Conservation (phyloP, 2,113 vertebrate genomes). For the Tupaia tana region DNA sequence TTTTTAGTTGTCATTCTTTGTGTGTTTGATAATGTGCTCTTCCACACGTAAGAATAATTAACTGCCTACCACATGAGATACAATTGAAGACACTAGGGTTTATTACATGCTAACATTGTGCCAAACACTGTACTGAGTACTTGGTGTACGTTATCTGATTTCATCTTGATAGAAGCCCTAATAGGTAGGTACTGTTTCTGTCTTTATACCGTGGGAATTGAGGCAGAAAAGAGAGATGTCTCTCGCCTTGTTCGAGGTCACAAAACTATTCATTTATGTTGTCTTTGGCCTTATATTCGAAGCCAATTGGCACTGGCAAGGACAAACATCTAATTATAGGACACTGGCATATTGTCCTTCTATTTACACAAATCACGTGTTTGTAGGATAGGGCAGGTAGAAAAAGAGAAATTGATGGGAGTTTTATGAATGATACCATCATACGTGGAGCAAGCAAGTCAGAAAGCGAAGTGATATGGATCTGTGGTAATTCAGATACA, state of each 20-base stretch:
- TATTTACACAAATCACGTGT: neutral
- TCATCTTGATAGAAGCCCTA: neutral
- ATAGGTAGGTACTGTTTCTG: neutral
- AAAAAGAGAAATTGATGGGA: slow-evolving; percentile 4
- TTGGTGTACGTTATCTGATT: neutral
- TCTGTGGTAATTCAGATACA: neutral
- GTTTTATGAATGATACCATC: neutral
- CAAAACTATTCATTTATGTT: neutral
- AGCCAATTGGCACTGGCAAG: neutral
- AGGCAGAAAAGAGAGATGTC: neutral
- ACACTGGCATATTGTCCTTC: neutral
- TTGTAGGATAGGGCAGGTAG: neutral
- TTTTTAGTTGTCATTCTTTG: neutral
- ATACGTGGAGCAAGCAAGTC: neutral
- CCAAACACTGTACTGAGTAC: neutral
- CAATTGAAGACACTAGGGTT: neutral
- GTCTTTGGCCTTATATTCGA: neutral
- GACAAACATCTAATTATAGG: neutral
- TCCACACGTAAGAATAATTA: neutral
- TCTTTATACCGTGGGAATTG: neutral
- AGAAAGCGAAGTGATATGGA: neutral
- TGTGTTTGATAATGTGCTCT: neutral
- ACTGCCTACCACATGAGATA: neutral
- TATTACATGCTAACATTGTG: neutral
- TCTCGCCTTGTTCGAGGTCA: neutral